Evolutionary conservation across 2,888 invertebrate genomes (phyloP), one percentile per base, ranked within the genome.

Genomic region (Andrena hattorfiana): DNA sequence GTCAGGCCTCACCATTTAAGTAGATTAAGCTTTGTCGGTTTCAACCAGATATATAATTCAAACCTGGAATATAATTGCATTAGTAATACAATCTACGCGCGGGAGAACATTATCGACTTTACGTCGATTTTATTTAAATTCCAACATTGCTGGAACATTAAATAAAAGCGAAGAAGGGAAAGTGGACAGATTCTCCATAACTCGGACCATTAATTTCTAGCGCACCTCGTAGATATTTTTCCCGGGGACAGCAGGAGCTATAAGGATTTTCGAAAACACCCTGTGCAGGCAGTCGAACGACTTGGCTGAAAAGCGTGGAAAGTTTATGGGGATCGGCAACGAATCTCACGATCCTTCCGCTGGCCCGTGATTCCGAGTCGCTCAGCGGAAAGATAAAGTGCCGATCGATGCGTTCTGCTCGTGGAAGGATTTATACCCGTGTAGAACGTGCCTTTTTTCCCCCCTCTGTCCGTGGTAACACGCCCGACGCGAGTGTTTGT

Each of bases 51-150:
- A 42, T 42, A 3, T 42, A 42, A 42, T 42, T 42, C 1, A 42
- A 42, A 42, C 42, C 16, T 23, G 26, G 42, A 77, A 67, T 26
- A 51, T 28, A 35, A 51, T 66, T 77, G 56, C 35, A 23, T 67
- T 77, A 51, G 42, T 30, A 51, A 51, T 42, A 1, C 23, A 23
- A 10, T 23, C 1, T 56, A 10, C 56, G 26, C 5, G 20, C 2
- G 35, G 59, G 60, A 83, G 81, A 60, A 62, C 84, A 68, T 42
- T 80, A 86, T 74, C 74, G 71, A 80, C 74, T 72, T 86, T 85
- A 85, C 86, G 86, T 85, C 79, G 78, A 72, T 70, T 82, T 89
- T 84, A 86, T 89, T 89, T 89, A 74, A 87, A 90, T 90, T 87
- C 86, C 66, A 42, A 54, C 35, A 26, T 13, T 42, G 42, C 13